Conservation (phyloP, 2,797 vertebrate species). For the Acipenser ruthenus region DNA sequence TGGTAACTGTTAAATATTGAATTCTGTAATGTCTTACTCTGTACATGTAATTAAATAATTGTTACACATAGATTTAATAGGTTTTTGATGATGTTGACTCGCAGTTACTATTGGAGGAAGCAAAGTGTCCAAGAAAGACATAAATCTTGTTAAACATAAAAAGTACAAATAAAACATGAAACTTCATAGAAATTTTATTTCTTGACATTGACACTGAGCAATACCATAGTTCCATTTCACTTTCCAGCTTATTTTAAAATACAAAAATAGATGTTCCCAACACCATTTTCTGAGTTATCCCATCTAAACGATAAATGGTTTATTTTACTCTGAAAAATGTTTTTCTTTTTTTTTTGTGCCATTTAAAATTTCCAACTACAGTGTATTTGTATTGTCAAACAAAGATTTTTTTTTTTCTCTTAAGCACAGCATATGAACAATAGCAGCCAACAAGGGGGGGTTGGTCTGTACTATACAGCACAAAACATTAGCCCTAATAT, state of each 20-base stretch:
- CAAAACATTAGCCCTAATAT: slow-evolving; percentile 56
- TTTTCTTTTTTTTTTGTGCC: slow-evolving; percentile 12
- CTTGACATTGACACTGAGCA: slow-evolving; percentile 62
- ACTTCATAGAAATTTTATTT: slow-evolving; percentile 47
- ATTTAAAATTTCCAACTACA: slow-evolving; percentile 21
- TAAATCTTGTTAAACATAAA: no score
- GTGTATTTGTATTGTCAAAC: slow-evolving; percentile 1
- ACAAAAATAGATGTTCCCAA: slow-evolving; percentile 80
- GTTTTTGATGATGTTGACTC: no score
- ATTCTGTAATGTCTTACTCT: no score
- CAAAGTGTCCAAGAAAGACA: no score
- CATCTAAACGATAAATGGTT: slow-evolving; percentile 29
- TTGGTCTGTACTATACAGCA: slow-evolving; percentile 49
- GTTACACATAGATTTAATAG: no score
- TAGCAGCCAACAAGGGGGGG: slow-evolving; percentile 62
- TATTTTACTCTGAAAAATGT: slow-evolving; percentile 51
- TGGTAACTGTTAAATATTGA: no score
- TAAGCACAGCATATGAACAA: slow-evolving; percentile 68
- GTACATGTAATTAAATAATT: no score
- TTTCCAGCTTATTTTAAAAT: slow-evolving; percentile 67
- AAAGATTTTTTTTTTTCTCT: slow-evolving; percentile 1
- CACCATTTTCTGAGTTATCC: slow-evolving; percentile 52
- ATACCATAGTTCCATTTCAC: slow-evolving; percentile 53
- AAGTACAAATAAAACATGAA: no score
- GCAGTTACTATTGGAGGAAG: no score